Base-by-base conservation (phyloP, 2,797 vertebrate genomes). In the Parotocinclus haroldoi region DNA sequence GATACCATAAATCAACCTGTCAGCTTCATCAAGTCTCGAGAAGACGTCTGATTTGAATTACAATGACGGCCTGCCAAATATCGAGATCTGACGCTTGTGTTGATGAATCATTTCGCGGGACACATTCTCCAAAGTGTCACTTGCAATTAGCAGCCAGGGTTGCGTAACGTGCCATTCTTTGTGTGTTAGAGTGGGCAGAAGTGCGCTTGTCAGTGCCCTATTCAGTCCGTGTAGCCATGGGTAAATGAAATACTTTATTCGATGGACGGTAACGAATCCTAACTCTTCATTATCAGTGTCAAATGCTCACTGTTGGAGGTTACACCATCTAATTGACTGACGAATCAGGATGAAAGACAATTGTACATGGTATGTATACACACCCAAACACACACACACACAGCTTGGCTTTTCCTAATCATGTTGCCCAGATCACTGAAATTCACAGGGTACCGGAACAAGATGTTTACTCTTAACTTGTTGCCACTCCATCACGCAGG, bases 91-190 rank as follows among this genome's bases (percentile, higher is more conserved):
- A 89, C 81, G 83, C 83, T 81, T 83, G 87, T 83, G 82, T 83
- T 85, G 86, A 85, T 91, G 89, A 91, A 91, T 89, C 84, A 91
- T 90, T 89, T 91, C 83, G 79, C 88, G 82, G 86, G 84, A 84
- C 90, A 89, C 87, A 87, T 86, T 89, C 86, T 89, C 85, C 42
- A 84, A 86, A 86, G 88, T 91, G 89, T 90, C 89, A 88, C 84
- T 88, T 87, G 87, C 89, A 90, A 90, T 90, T 90, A 90, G 84
- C 86, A 86, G 87, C 87, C 86, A 87, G 88, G 81, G 81, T 90
- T 92, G 86, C 88, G 86, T 91, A 91, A 91, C 85, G 85, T 84
- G 84, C 88, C 89, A 80, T 81, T 79, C 76, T n/a, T n/a, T 75
- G 74, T 73, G 80, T 78, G 76, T 74, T 75, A 74, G 74, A 78